Conservation (phyloP, 2,797 vertebrate genomes). For the Poecilia picta region DNA sequence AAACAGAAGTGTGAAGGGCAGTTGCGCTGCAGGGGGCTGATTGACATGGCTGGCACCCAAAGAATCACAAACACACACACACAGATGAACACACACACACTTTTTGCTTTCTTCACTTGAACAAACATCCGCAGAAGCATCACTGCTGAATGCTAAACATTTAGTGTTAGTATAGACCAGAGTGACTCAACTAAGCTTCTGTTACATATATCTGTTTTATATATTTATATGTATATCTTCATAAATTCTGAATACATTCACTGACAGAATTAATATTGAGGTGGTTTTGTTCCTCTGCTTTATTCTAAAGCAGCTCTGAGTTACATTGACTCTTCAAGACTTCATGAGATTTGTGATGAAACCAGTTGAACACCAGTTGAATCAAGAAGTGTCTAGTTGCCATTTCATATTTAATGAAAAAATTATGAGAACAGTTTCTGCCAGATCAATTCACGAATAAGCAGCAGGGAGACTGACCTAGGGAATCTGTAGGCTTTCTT, state of each 20-base stretch:
- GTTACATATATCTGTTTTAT: not conserved
- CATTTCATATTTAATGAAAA: not conserved
- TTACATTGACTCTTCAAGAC: conserved; percentile 2
- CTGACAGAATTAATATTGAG: not conserved
- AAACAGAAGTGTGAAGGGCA: conserved; percentile 83
- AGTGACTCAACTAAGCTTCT: conserved; percentile 7
- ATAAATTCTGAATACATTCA: not conserved
- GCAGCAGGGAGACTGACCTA: not conserved
- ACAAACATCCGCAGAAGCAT: conserved; percentile 57
- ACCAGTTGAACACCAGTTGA: not conserved
- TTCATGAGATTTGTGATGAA: not conserved
- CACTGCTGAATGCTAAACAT: conserved; percentile 31
- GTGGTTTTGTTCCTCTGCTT: conserved; percentile 2
- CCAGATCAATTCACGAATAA: not conserved
- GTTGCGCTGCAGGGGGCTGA: conserved; percentile 79
- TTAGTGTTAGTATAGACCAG: conserved; percentile 10
- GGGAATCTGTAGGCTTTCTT: not conserved
- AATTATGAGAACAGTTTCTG: not conserved
- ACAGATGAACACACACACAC: conserved; percentile 21
- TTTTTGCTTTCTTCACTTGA: conserved; percentile 47
- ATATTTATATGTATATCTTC: not conserved
- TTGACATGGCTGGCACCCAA: conserved; percentile 81
- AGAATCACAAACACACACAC: conserved; percentile 62
- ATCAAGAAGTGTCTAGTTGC: not conserved
- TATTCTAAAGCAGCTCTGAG: conserved; percentile 14